phyloP scores from a whole-genome alignment of 2,888 invertebrate species.

The Netelia melanura region DNA sequence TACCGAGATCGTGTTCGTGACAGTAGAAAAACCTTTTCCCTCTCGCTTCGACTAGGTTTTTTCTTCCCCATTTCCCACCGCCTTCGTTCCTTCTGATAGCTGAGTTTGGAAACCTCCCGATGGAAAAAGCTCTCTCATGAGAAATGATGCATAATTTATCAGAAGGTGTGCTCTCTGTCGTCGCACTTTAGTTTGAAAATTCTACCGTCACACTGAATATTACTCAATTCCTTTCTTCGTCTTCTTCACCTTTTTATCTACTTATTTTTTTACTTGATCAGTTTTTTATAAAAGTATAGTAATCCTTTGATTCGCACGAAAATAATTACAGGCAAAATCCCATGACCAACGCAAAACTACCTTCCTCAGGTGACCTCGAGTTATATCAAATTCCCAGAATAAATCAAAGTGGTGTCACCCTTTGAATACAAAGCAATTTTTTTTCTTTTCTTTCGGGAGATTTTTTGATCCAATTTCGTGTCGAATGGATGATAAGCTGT shows the following conservation, averaged over 20 bases:
- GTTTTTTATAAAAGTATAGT: not conserved
- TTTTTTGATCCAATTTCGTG: too few species aligned
- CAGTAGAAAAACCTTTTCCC: constrained; percentile 47
- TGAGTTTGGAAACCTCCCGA: constrained; percentile 20
- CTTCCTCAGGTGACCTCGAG: too few species aligned
- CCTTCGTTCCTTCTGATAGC: constrained; percentile 35
- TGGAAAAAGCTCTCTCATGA: constrained; percentile 52
- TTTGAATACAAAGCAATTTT: too few species aligned
- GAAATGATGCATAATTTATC: constrained; percentile 66
- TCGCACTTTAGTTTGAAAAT: constrained; percentile 57
- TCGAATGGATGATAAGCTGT: too few species aligned
- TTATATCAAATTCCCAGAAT: too few species aligned
- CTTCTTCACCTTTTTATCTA: constrained; percentile 17
- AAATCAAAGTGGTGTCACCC: too few species aligned
- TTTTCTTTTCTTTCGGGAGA: too few species aligned
- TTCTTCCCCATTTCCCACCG: constrained; percentile 26
- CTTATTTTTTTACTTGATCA: not conserved
- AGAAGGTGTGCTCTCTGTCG: constrained; percentile 43
- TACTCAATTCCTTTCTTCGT: constrained; percentile 10
- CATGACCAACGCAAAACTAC: too few species aligned
- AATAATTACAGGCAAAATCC: not conserved
- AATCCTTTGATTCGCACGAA: not conserved
- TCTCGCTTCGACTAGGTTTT: constrained; percentile 34
- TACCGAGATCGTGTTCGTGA: constrained; percentile 64
- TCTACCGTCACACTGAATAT: constrained; percentile 39